Evolutionary conservation across 1,140 invertebrate species (phyloP).

Genomic region (Drosophila pachea): DNA sequence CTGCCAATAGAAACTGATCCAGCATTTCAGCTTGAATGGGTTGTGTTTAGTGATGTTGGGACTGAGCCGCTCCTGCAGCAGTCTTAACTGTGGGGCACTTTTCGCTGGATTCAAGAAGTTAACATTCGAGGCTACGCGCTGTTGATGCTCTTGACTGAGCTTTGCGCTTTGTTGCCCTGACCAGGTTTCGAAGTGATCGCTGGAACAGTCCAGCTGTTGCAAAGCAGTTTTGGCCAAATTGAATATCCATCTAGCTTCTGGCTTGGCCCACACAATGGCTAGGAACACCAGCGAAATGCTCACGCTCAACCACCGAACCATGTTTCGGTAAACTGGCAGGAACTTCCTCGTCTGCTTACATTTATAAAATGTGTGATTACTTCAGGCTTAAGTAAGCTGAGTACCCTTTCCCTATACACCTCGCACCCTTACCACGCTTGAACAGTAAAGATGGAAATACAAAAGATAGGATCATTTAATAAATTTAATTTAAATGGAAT

Average conservation of each 20-base stretch:
- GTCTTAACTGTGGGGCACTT: neutral
- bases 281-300: conserved; percentile 4
- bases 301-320: neutral
- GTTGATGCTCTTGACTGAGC: conserved; percentile 28
- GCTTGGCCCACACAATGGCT: neutral
- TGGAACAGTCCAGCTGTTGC: conserved; percentile 12
- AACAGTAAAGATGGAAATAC: no score
- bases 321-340: neutral
- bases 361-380: conserved; percentile 11
- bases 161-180: conserved; percentile 4
- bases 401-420: no score
- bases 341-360: neutral
- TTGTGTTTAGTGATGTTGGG: conserved; percentile 33
- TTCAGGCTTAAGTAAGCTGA: no score
- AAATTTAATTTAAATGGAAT: no score
- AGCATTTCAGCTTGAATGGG: conserved; percentile 30
- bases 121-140: conserved; percentile 48
- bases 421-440: no score
- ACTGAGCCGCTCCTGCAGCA: conserved; percentile 28
- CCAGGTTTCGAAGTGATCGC: conserved; percentile 39
- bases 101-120: conserved; percentile 20
- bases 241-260: neutral
- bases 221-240: conserved; percentile 5
- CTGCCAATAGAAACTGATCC: conserved; percentile 53
- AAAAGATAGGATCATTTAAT: no score